Base-by-base conservation (phyloP, 2,113 vertebrate species). In the Athene cunicularia region DNA sequence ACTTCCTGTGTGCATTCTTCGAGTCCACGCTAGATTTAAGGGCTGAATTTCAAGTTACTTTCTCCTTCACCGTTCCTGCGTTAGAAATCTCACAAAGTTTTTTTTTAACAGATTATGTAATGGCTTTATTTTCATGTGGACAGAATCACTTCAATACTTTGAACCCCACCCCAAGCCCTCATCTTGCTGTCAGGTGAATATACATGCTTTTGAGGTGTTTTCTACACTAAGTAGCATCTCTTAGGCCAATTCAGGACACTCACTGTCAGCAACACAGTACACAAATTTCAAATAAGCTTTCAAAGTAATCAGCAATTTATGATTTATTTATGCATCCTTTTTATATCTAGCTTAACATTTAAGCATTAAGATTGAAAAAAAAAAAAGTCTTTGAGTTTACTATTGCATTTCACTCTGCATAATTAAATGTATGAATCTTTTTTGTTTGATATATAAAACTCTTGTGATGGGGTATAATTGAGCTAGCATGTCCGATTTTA, bases 271-370 rank as follows among this genome's bases (percentile, higher is more conserved):
- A 80, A 12, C 33, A 59, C 27, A 73, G 58, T 37, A 63, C 55
- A 73, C 50, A 93, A 67, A 80, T 80, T 96, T 76, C 77, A 86
- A 90, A 75, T 66, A 96, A 76, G 87, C 71, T 96, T 93, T 94
- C 77, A 80, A 90, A 95, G 85, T 74, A 93, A 94, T 91, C 80
- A 91, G 33, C 62, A 68, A 73, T 86, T 86, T 94, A 95, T 97
- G 74, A 97, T 92, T 97, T 97, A 97, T 97, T 97, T 97, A 97
- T 96, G 58, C 6, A 16, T 72, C 58, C 32, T 64, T 84, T 95
- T 91, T 96, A 84, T 83, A 92, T 66, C 60, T 67, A 68, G 55
- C 49, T 92, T 92, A 95, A 91, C 66, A 85, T 87, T 94, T 90
- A 74, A 95, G 74, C 84, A 86, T 90, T 86, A 71, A 88, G 67